Conservation (phyloP, 2,797 vertebrate species). For the Lagorchestes hirsutus region DNA sequence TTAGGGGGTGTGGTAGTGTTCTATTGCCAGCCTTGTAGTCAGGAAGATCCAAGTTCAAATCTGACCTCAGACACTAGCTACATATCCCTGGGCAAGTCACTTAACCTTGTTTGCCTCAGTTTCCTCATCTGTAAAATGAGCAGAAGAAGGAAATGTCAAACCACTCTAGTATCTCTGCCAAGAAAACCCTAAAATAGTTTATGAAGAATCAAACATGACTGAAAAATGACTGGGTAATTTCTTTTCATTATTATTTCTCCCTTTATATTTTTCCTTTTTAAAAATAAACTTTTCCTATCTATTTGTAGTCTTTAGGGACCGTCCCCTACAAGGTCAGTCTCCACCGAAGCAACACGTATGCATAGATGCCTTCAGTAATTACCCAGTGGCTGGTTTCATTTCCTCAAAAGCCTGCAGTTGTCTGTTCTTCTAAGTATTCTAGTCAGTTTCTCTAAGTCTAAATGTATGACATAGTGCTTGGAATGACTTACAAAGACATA, state of each 20-base stretch:
- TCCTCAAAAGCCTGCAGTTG: constrained; percentile 11
- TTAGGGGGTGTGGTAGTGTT: background rate
- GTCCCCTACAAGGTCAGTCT: constrained; percentile 19
- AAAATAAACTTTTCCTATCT: background rate
- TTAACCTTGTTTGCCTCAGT: background rate
- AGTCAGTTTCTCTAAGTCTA: constrained; percentile 9
- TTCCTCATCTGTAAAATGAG: background rate
- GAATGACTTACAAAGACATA: background rate
- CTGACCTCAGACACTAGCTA: background rate
- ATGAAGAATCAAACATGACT: background rate
- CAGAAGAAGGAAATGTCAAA: background rate
- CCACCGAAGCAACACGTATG: background rate
- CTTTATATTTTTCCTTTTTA: background rate
- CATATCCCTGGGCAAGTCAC: background rate
- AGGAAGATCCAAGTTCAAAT: background rate
- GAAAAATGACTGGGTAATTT: background rate
- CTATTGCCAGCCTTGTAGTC: background rate
- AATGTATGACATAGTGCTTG: background rate
- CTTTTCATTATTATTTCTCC: background rate
- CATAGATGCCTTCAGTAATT: constrained; percentile 42
- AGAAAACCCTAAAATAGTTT: background rate
- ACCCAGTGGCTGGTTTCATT: constrained; percentile 19
- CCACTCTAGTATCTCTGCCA: background rate
- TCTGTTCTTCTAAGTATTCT: constrained; percentile 55
- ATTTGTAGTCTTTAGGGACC: background rate